Conservation (phyloP, 64 coral and sea anemone species). For the Montipora sp. region DNA sequence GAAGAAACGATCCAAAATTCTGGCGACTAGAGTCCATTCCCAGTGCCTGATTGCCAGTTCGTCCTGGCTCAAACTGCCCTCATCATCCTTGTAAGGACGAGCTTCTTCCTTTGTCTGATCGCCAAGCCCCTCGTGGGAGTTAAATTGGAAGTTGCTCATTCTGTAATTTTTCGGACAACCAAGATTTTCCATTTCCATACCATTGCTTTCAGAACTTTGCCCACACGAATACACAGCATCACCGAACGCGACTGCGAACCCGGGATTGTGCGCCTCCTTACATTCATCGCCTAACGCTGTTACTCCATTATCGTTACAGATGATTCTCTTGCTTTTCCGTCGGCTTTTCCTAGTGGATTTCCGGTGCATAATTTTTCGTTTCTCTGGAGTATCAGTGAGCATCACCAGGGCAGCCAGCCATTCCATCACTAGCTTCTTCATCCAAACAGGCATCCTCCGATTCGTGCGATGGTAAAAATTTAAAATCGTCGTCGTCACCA, state of each 20-base stretch:
- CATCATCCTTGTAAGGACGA: constrained; percentile 60
- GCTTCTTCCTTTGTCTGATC: constrained; percentile 20
- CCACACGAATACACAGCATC: constrained; percentile 24
- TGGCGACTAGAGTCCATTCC: constrained; percentile 88
- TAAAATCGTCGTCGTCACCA: constrained; percentile 82
- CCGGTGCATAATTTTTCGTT: constrained; percentile 35
- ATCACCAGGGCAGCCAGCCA: constrained; percentile 76
- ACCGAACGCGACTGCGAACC: constrained; percentile 6
- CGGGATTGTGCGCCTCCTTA: constrained; percentile 15
- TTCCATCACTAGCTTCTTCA: constrained; percentile 64
- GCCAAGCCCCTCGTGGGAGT: background rate
- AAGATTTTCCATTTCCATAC: constrained; percentile 11
- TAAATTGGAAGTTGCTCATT: constrained; percentile 24
- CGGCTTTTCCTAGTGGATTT: constrained; percentile 9
- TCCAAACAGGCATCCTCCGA: constrained; percentile 79
- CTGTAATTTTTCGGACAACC: background rate
- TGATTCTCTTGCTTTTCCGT: background rate
- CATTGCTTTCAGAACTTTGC: background rate
- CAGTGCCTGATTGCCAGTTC: constrained; percentile 73
- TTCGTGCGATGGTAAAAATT: constrained; percentile 93
- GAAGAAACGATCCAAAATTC: constrained; percentile 89
- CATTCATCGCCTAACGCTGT: background rate
- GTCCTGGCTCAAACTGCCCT: constrained; percentile 44
- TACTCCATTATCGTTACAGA: background rate
- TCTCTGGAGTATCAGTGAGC: constrained; percentile 40